Conservation (phyloP, 2,888 invertebrate genomes). For the Nomada fucata region DNA sequence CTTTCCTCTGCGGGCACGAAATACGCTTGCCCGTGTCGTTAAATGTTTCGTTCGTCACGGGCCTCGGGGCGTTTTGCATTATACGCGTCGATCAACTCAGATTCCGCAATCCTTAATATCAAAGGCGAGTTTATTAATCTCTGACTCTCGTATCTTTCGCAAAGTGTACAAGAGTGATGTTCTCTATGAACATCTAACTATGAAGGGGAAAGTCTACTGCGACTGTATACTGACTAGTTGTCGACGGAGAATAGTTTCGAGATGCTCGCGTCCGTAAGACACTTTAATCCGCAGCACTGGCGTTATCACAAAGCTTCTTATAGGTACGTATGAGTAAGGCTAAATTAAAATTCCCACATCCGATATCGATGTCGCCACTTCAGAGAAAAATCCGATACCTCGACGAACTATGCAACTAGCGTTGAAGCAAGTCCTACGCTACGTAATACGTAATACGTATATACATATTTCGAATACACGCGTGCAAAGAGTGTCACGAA, state of each 20-base stretch:
- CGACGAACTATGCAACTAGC: neutral
- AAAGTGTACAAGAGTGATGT: neutral
- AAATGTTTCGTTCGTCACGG: constrained; percentile 56
- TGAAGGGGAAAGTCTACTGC: too few species aligned
- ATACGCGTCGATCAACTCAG: constrained; percentile 23
- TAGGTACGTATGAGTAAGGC: neutral
- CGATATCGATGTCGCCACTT: neutral
- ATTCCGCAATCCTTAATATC: constrained; percentile 1
- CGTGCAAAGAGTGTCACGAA: neutral
- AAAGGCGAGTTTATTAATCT: neutral
- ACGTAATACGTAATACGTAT: neutral
- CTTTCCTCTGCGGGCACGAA: constrained; percentile 24
- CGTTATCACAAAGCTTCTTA: neutral
- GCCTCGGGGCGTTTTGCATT: constrained; percentile 17
- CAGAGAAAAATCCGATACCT: constrained; percentile 5
- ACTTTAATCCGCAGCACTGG: neutral
- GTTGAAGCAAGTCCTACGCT: neutral
- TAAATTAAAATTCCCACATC: too few species aligned
- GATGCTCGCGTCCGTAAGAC: neutral
- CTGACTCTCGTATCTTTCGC: constrained; percentile 14
- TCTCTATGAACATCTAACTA: neutral
- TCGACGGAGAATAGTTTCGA: neutral
- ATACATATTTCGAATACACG: neutral
- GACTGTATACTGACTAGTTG: neutral
- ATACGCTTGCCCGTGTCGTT: constrained; percentile 8